Evolutionary conservation across 2,113 vertebrate genomes (phyloP).

Genomic region (Triplophysa dalaica): DNA sequence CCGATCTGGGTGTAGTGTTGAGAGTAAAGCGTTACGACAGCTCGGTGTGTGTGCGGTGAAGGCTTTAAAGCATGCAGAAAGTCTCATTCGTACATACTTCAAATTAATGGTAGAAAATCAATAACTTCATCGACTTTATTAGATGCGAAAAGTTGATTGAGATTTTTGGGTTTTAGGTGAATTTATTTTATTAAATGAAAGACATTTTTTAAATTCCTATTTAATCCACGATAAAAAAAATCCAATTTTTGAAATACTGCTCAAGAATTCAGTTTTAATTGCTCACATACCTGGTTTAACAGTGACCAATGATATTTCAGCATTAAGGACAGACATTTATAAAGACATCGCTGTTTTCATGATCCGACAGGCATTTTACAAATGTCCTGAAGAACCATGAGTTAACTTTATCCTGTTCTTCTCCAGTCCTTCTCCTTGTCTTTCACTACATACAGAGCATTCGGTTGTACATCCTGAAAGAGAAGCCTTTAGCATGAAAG

Average conservation of each 20-base stretch:
- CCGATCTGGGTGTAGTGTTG: slow-evolving; percentile 43
- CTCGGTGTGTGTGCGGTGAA: not conserved
- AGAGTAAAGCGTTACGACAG: slow-evolving; percentile 41
- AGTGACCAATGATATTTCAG: not conserved
- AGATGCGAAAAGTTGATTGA: not conserved
- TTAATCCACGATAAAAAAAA: not conserved
- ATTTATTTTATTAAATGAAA: not conserved
- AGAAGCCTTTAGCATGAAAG: too few relatives aligned
- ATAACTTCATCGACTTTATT: slow-evolving; percentile 8
- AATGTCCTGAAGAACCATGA: not conserved
- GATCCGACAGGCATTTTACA: not conserved
- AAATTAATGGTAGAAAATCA: slow-evolving; percentile 17
- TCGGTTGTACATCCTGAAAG: too few relatives aligned
- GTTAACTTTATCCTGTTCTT: not conserved
- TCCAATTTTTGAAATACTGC: slow-evolving; percentile 16
- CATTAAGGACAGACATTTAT: not conserved
- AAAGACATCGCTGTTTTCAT: not conserved
- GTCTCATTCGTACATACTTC: slow-evolving; percentile 3
- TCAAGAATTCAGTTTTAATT: not conserved
- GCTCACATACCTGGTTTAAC: not conserved
- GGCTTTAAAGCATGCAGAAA: not conserved
- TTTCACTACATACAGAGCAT: too few relatives aligned
- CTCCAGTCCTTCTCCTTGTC: not conserved
- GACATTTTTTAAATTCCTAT: not conserved
- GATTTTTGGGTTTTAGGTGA: not conserved